Base-by-base conservation (phyloP, 2,888 invertebrate genomes). In the Pherbina coryleti region DNA sequence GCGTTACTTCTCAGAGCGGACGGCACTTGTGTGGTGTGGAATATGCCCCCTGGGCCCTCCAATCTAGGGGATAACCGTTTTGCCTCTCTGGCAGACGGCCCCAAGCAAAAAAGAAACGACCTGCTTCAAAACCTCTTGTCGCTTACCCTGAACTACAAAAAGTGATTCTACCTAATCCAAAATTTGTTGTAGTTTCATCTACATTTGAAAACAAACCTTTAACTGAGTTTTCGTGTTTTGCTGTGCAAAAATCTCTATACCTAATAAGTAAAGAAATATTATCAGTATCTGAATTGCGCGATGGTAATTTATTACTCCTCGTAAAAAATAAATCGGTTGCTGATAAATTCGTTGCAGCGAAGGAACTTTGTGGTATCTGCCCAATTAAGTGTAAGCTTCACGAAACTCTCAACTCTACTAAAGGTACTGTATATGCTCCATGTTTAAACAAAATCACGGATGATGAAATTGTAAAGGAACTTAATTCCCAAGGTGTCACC, bases 301-400 rank as follows among this genome's bases (percentile, higher is more conserved):
- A 77, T 34, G 77, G 53, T 14, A 73, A 57, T 57, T 37, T 77
- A 44, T 51, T 77, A n/a, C n/a, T 72, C 1, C 25, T 77, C 22
- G 77, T 77, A n/a, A 14, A 66, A 55, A 71, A 67, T 14, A 14
- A 3, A 34, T 17, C 31, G 60, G 28, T 72, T 11, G 72, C 60
- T 57, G 22, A 44, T 17, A 76, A 57, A 60, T 70, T 57, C 28
- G 25, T 76, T 2, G 1, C 62, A 0, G 11, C 69, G 2, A 76
- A 76, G 60, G 57, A 69, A 57, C 17, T 75, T 2, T 14, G 11
- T 25, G 75, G 67, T 7, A 34, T 76, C 0, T 70, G 76, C 17
- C 9, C 3, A 44, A 69, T 76, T 2, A 76, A 49, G 9, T 14
- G 14, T 19, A 28, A n/a, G 1, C 53, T 53, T n/a, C 76, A 76